Evolutionary conservation across 2,113 vertebrate genomes (phyloP), one percentile per base, ranked within the genome.

Genomic region (Gobiocypris rarus): DNA sequence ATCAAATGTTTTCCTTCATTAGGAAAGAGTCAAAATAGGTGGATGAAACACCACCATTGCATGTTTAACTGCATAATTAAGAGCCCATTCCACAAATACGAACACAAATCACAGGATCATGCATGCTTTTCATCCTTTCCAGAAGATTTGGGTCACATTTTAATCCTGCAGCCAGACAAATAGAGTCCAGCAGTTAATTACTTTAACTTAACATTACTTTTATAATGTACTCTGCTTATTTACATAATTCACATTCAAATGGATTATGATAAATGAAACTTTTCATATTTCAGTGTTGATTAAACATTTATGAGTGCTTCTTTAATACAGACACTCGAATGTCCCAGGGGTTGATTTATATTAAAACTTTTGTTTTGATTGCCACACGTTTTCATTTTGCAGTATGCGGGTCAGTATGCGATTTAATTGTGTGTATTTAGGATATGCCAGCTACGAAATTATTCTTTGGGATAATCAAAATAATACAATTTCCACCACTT

Each of bases 91-190:
- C 43, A 17, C n/a, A 34, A 48, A 63, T 52, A 52, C 8, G 26
- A 52, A 48, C 15, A 52, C 26, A 63, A 63, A 81, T 70, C 63
- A 13, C 77, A 65, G 41, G 56, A 65, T 17, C 8, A 41, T 38
- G 79, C 45, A 50, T 38, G 63, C 45, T 70, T 52, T 54, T 70
- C 48, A 71, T 82, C 63, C 79, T 15, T 13, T 83, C 34, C 73
- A 28, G 61, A 84, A 82, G 82, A 86, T 82, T 88, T 84, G 63
- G 87, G 84, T 86, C 87, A 86, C 45, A 70, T 54, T 54, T 45
- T 88, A 88, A 88, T 86, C 81, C 71, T 28, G 19, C 73, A 61
- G 54, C 81, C 76, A 83, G 81, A 75, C 52, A 14, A 69, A 83
- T 56, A 86, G 48, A 85, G 56, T 48, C 58, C 45, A 85, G 73